Base-by-base conservation (phyloP, 2,888 invertebrate genomes). In the Eupithecia subfuscata region DNA sequence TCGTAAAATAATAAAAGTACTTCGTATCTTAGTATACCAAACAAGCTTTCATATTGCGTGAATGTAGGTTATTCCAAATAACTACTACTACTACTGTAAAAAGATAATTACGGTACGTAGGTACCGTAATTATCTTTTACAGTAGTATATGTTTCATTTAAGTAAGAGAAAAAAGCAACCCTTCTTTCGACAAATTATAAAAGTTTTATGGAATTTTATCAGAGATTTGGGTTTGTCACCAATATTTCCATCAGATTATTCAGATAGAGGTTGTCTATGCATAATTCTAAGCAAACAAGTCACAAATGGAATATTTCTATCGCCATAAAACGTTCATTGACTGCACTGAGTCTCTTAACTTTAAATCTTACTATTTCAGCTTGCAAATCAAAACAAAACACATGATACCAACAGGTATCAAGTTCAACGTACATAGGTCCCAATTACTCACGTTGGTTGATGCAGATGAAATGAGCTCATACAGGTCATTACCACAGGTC, bases 401-500 rank as follows among this genome's bases (percentile, higher is more conserved):
- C 70, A 30, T 56, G 43, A 67, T 56, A 65, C 40, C 40, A 37
- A 37, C 22, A 70, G 37, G 60, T 68, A 69, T 68, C 43, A 69
- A 60, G 60, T 70, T 67, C 67, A 64, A 69, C 37, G n/a, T 22
- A n/a, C 48, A 2, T 43, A 69, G 69, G 48, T 43, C 25, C 68
- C 8, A 67, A 63, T 68, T 56, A 69, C 69, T 78, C 78, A 71
- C 56, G 71, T 64, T 76, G 70, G 48, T 77, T 78, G n/a, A 72
- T 80, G 68, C 76, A 80, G 72, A 70, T 78, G 80, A 79, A 81
- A 75, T 76, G 74, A 74, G 74, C 71, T 74, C 71, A 70, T 52
- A n/a, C 65, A 77, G 77, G 77, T 83, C 79, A 82, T 82, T 81
- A 76, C 79, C 79, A 78, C 75, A 81, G 86, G 86, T 82, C 84